Evolutionary conservation across 2,113 vertebrate species (phyloP), one percentile per base, ranked within the genome.

Genomic region (Crotalus tigris): DNA sequence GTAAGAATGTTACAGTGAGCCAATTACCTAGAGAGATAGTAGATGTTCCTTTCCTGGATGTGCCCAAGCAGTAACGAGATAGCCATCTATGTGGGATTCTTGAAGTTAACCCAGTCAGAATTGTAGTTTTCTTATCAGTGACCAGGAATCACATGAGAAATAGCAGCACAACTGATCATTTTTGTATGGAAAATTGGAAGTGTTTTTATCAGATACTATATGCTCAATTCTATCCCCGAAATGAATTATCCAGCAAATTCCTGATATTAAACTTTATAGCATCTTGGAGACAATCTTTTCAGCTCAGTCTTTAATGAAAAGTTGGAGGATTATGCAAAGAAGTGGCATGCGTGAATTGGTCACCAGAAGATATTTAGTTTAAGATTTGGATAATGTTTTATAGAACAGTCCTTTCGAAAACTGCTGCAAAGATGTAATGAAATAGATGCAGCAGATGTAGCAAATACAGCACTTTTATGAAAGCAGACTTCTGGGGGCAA

Each of bases 391-490:
- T 94, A 94, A 92, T n/a, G 61, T 0, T 93, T 87, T 94, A 55
- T 33, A 85, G 75, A 85, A 93, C 11, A 92, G 33, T 92, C 55
- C 88, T 95, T 95, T 95, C 59, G 91, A 87, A 81, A 93, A 93
- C 21, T 91, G 94, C 94, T 92, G 89, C 91, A 94, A 92, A 94
- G 86, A 95, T 95, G 93, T 95, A 95, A 96, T 96, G 94, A 96
- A 97, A 96, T 95, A 96, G 96, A 97, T 91, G 94, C 94, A 94
- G 92, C 95, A 96, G 95, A 96, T 94, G 94, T 92, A 96, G 95
- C 94, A 96, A 97, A 94, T 92, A 94, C 4, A 95, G 91, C 93
- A 90, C 94, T 96, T 96, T 94, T 96, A 0, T 0, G 93, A 96
- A 94, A 94, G 95, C 92, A 95, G 94, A 91, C 93, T 96, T 96